Evolutionary conservation across 2,888 invertebrate species (phyloP), one percentile per base, ranked within the genome.

Genomic region (Netelia melanura): DNA sequence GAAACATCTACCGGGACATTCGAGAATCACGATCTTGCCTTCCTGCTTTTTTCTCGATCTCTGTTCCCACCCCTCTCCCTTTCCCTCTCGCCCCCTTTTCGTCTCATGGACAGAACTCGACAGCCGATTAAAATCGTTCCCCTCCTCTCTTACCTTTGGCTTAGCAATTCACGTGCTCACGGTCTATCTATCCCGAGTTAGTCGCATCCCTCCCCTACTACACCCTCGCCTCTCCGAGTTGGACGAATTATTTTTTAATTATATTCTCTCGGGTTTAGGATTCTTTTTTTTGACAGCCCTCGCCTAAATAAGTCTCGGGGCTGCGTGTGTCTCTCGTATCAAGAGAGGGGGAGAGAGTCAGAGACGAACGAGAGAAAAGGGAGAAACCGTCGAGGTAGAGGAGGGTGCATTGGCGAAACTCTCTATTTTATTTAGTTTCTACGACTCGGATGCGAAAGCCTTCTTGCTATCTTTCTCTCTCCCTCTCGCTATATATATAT

Each of bases 381-480:
- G 74, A 64, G 61, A 30, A 56, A 71, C 61, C 11, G 1, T 23
- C 43, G 11, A 77, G 48, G 14, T 43, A 21, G 6, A 9, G 58
- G 52, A 79, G 76, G 76, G 71, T 30, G 54, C 76, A 84, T 81
- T 65, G 48, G 65, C 30, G 17, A 54, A 56, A 56, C 70, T 86
- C 67, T 86, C 83, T 85, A 81, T 87, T 87, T 87, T 87, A 83
- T 86, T 88, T 85, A 86, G 85, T 86, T 88, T 86, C 81, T 81
- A 74, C 83, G 65, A 86, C 81, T 85, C 83, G 54, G 64, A 77
- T 52, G 70, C 74, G 56, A 80, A 72, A 80, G 65, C 61, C 58
- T 52, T 44, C 54, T 78, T 54, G 61, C 54, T 72, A 54, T 64
- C 44, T 68, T 23, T 56, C 56, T 56, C 67, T 58, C 48, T 52